Evolutionary conservation across 2,797 vertebrate genomes (phyloP).

Genomic region (Ctenopoma multispine): DNA sequence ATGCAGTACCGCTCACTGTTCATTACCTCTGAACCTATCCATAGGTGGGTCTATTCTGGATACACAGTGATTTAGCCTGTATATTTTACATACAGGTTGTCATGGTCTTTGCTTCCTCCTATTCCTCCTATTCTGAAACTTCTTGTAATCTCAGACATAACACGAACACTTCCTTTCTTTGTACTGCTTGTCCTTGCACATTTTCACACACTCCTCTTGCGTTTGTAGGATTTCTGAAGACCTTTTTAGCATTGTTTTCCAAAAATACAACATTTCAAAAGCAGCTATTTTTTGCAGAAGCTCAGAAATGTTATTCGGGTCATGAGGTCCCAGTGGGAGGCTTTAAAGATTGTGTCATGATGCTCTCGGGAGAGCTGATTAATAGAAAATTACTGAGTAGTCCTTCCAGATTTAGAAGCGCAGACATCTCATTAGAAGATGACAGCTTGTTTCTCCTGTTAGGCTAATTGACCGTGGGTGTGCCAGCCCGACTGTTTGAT

Average conservation of each 20-base stretch:
- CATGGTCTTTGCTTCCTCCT: not conserved
- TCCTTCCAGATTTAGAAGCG: conserved; percentile 55
- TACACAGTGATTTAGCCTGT: conserved; percentile 12
- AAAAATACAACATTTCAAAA: conserved; percentile 35
- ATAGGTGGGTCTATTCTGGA: conserved; percentile 15
- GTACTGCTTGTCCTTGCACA: not conserved
- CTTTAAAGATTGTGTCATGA: conserved; percentile 39
- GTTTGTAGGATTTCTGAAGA: not conserved
- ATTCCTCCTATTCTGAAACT: too few species aligned
- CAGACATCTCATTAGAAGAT: conserved; percentile 45
- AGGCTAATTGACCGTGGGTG: conserved; percentile 48
- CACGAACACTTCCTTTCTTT: conserved; percentile 4
- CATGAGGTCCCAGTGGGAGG: conserved; percentile 39
- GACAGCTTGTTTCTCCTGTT: conserved; percentile 58
- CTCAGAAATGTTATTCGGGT: conserved; percentile 10
- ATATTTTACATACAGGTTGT: conserved; percentile 12
- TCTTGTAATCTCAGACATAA: conserved; percentile 16
- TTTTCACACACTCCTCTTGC: not conserved
- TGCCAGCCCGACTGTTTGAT: conserved; percentile 33
- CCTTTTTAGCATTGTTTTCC: conserved; percentile 20
- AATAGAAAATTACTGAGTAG: conserved; percentile 57
- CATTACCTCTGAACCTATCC: conserved; percentile 29
- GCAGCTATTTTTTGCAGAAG: conserved; percentile 21
- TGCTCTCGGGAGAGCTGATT: conserved; percentile 46
- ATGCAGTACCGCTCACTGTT: conserved; percentile 30